Evolutionary conservation across 2,113 vertebrate genomes (phyloP), one percentile per base, ranked within the genome.

Genomic region (Rynchops niger): DNA sequence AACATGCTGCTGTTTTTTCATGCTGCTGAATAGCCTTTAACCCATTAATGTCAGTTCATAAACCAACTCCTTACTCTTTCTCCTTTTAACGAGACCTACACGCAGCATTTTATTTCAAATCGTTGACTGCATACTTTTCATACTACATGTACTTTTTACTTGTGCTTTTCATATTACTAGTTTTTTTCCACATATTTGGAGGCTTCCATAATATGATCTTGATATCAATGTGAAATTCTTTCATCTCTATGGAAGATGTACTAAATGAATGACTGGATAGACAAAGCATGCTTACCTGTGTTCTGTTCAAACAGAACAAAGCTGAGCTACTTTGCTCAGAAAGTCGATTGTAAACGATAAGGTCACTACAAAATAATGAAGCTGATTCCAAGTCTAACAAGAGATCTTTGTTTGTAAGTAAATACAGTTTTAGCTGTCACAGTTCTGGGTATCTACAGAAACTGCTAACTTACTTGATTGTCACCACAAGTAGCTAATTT

Each of bases 11-110:
- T 80, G 5, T 63, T 93, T 96, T 76, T 85, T 77, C 42, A 61
- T 72, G 77, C 40, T 84, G 42, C 0, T 91, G 15, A 97, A 72
- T 16, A 85, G 34, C 30, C 96, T 66, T 56, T 86, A 94, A 95
- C 25, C 14, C 18, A 91, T 89, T 88, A 96, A 38, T 4, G 19
- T 47, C 53, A 90, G 42, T 80, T 92, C 76, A 77, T 82, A 93
- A 90, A 50, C 38, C 9, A 43, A 12, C 47, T 87, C 50, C 45
- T 77, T 73, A 65, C 25, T 82, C 85, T 74, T 95, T 50, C 34
- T 53, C 9, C n/a, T 93, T 82, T 86, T 42, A 95, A 5, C n/a
- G 0, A 91, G 16, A 95, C 65, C 5, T 9, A 74, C 29, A 52
- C n/a, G 3, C 50, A 70, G 34, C 11, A 81, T 52, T 93, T 66